A percentile compares a stretch with the other conserved stretches of the same genome.
Evolutionary conservation across 2,113 vertebrate genomes (phyloP).

Genomic region (Nothoprocta pentlandii): DNA sequence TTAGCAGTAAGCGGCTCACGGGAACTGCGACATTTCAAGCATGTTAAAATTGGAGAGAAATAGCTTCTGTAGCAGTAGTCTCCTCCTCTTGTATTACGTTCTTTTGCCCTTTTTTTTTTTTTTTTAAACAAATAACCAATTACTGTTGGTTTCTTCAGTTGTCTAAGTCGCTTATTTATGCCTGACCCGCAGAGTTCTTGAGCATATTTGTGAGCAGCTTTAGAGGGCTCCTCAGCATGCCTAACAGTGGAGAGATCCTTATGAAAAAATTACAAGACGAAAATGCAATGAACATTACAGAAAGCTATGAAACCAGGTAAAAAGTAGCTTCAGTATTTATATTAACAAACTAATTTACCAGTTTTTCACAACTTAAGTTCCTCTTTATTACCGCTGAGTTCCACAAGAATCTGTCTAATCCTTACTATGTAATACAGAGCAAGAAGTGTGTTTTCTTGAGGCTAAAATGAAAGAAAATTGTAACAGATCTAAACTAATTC

Average conservation of each 20-base stretch:
- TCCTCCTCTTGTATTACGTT: constrained; percentile 57
- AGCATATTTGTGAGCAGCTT: background rate
- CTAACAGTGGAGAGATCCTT: background rate
- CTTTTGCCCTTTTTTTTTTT: background rate
- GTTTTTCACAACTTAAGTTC: background rate
- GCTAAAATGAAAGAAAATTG: background rate
- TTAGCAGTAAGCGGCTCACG: constrained; percentile 67
- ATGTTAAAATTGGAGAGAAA: constrained; percentile 73
- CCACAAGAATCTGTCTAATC: background rate
- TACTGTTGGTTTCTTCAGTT: constrained; percentile 17
- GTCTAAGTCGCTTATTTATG: background rate
- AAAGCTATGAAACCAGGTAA: constrained; percentile 62
- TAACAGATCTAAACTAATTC: background rate
- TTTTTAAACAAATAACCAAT: constrained; percentile 32
- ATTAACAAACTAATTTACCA: background rate
- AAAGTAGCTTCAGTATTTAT: constrained; percentile 32
- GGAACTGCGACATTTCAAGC: constrained; percentile 53
- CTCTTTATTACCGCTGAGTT: background rate
- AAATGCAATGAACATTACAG: background rate
- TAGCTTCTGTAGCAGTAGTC: constrained; percentile 54
- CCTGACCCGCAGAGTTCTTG: background rate
- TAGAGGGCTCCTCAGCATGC: constrained; percentile 54
- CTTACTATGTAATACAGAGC: background rate
- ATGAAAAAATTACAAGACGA: background rate
- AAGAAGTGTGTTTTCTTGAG: background rate